Evolutionary conservation across 2,113 vertebrate genomes (phyloP).

Genomic region (Clinocottus analis): DNA sequence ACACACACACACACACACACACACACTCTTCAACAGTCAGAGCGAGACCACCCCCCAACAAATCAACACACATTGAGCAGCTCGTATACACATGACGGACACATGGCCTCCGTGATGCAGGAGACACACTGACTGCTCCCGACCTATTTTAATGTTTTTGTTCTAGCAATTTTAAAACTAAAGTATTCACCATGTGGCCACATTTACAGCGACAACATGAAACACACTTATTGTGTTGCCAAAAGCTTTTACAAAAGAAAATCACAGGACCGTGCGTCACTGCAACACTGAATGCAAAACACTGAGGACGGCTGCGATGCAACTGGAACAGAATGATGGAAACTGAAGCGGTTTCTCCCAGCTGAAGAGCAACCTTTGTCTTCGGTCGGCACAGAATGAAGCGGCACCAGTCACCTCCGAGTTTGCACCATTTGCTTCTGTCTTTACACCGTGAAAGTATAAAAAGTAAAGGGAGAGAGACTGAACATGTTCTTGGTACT

Average conservation of each 20-base stretch:
- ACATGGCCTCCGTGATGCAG: conserved; percentile 40
- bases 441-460: conserved; percentile 69
- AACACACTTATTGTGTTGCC: conserved; percentile 3
- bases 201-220: conserved; percentile 18
- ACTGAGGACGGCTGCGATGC: conserved; percentile 43
- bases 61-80: conserved; percentile 73
- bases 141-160: conserved; percentile 1
- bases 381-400: conserved; percentile 73
- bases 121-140: conserved; percentile 24
- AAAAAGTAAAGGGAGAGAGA: conserved; percentile 70
- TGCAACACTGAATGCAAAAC: conserved; percentile 42
- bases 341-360: conserved; percentile 66
- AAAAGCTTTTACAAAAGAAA: conserved; percentile 8
- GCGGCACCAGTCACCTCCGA: conserved; percentile 81
- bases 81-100: conserved; percentile 56
- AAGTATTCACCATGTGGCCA: background rate
- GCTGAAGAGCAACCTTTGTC: conserved; percentile 72
- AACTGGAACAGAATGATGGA: conserved; percentile 57
- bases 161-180: background rate
- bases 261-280: conserved; percentile 36
- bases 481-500: conserved; percentile 82
- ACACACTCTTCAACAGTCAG: conserved; percentile 52
- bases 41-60: conserved; percentile 71
- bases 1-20: conserved; percentile 54
- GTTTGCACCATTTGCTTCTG: conserved; percentile 75